phyloP scores from a whole-genome alignment of 2,888 invertebrate species.

The Drosophila anomalata region DNA sequence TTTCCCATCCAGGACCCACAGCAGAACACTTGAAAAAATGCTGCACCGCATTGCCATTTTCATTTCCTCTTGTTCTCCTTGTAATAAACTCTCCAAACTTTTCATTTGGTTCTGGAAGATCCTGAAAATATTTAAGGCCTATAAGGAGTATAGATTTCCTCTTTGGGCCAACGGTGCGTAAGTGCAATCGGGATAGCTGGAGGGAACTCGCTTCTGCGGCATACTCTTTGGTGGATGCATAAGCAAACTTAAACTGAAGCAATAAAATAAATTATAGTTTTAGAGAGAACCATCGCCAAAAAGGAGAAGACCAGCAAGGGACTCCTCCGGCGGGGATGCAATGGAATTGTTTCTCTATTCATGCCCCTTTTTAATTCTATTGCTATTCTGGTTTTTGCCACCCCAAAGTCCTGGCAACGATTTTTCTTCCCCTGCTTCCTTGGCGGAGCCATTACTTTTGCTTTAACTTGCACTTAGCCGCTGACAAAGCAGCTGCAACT shows the following conservation, averaged over 20 bases:
- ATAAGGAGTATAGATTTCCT: too few species aligned
- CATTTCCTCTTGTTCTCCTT: slow-evolving; percentile 9
- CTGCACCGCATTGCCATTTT: slow-evolving; percentile 58
- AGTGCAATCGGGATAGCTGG: slow-evolving; percentile 23
- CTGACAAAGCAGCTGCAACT: slow-evolving; percentile 63
- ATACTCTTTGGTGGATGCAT: too few species aligned
- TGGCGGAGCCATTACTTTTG: slow-evolving; percentile 66
- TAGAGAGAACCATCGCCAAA: neutral
- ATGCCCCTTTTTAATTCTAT: neutral
- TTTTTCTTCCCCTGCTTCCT: slow-evolving; percentile 40
- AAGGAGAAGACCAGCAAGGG: slow-evolving; percentile 33
- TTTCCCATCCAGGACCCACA: slow-evolving; percentile 24
- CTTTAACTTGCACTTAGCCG: slow-evolving; percentile 73
- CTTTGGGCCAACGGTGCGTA: slow-evolving; percentile 35
- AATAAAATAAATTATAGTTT: neutral
- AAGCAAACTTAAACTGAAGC: too few species aligned
- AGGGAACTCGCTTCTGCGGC: neutral
- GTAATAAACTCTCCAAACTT: too few species aligned
- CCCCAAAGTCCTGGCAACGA: slow-evolving; percentile 20
- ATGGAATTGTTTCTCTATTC: slow-evolving; percentile 44
- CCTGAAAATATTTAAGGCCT: too few species aligned
- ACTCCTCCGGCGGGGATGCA: slow-evolving; percentile 40
- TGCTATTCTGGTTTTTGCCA: neutral
- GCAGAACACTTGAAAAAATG: slow-evolving; percentile 47
- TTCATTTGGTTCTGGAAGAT: neutral